Evolutionary conservation across 2,888 invertebrate species (phyloP), one percentile per base, ranked within the genome.

Genomic region (Opisthograptis luteolata): DNA sequence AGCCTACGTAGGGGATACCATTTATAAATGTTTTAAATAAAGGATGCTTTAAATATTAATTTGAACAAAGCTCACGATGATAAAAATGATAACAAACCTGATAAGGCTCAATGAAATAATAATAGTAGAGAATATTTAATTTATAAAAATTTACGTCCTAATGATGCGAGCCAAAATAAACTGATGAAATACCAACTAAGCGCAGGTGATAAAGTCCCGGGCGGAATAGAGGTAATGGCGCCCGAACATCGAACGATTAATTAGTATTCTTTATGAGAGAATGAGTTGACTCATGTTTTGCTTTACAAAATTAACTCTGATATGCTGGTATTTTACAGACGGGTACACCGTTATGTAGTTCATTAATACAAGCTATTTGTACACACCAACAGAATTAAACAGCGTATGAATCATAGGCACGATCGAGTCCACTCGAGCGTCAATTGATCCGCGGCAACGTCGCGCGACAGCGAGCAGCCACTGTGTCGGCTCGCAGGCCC

Each of bases 161-260:
- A n/a, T 10, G 27, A 12, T 40, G 30, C 13, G 22, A 27, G 20
- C 10, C 17, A 15, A 30, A 13, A 25, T 31, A 2, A 20, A 41
- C 44, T 44, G 47, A 28, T 27, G 34, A 27, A 40, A 46, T 40
- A 39, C 25, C 39, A 13, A 19, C 20, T 8, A 6, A 40, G 8
- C 7, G 3, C 31, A 27, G 9, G 37, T 36, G 43, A 49, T 52
- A 45, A 37, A 43, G 14, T 37, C 40, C 24, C 28, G 24, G 14
- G 2, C 8, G 14, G 36, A 24, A 53, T 44, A 52, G 14, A 49
- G 25, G 22, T 36, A 52, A 49, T 58, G 58, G 45, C 47, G 37
- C 51, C 36, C 43, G 39, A 46, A 36, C 44, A 28, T 44, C 19
- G 32, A 37, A 32, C 47, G 44, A 50, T 31, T n/a, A n/a, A n/a